Conservation (phyloP, 2,797 vertebrate species). For the Tenualosa ilisha region DNA sequence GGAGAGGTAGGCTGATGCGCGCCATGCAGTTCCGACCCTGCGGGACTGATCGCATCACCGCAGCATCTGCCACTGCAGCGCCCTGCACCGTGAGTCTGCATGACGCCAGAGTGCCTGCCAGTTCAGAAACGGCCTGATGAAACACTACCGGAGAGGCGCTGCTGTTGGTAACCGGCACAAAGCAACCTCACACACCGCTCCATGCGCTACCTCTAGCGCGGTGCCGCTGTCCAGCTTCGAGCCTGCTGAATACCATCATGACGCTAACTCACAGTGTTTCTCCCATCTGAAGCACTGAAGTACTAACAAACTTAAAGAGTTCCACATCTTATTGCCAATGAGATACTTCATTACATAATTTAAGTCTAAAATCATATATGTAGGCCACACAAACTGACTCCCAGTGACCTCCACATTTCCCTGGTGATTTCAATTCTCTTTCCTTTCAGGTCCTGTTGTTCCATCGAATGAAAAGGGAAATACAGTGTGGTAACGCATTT, state of each 20-base stretch:
- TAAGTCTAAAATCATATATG: neutral
- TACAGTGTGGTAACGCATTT: neutral
- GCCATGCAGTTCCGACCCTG: neutral
- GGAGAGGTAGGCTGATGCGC: neutral
- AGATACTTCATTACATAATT: neutral
- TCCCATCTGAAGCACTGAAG: neutral
- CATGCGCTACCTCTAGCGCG: neutral
- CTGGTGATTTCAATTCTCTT: neutral
- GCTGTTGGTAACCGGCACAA: neutral
- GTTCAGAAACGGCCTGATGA: neutral
- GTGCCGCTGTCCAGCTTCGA: constrained; percentile 18
- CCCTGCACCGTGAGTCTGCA: neutral
- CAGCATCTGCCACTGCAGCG: constrained; percentile 7
- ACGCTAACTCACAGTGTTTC: neutral
- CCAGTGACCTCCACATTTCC: neutral
- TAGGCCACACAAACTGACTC: neutral
- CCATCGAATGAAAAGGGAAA: neutral
- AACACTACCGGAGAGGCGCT: neutral
- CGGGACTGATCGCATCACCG: neutral
- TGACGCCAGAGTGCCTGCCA: neutral
- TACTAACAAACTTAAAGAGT: neutral
- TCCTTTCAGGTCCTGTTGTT: neutral
- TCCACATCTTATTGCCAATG: neutral
- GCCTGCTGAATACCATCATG: neutral
- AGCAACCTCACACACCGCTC: neutral